phyloP scores from a whole-genome alignment of 2,113 vertebrate species.

The Laticauda laticaudata region DNA sequence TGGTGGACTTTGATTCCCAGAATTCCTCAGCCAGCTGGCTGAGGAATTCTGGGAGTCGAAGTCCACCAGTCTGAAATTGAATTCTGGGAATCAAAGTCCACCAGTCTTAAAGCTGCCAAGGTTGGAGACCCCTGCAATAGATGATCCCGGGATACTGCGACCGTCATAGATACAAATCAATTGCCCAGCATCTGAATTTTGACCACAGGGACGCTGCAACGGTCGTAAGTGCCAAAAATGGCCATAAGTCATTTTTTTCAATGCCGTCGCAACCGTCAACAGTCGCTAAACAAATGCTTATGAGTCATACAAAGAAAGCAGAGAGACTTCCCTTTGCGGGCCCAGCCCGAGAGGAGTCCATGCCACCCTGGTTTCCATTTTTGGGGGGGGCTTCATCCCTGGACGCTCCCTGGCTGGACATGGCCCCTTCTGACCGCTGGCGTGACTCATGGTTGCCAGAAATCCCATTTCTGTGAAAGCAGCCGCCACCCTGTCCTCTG shows the following conservation, averaged over 20 bases:
- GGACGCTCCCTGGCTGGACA: neutral
- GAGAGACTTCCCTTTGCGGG: accelerated
- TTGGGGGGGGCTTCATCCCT: neutral
- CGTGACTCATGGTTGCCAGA: neutral
- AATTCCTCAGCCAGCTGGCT: too few relatives aligned
- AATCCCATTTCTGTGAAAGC: neutral
- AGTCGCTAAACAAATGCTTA: neutral
- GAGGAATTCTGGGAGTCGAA: too few relatives aligned
- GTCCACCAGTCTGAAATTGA: too few relatives aligned
- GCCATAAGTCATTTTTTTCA: neutral
- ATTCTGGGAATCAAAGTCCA: too few relatives aligned
- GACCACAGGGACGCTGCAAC: neutral
- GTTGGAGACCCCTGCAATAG: too few relatives aligned
- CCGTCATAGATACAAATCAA: too few relatives aligned
- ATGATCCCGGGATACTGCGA: neutral
- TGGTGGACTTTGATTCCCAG: too few relatives aligned
- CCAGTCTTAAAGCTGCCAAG: too few relatives aligned
- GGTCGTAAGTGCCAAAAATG: neutral
- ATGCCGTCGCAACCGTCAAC: neutral
- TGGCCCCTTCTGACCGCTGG: neutral
- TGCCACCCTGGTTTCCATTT: neutral
- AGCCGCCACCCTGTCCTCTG: neutral
- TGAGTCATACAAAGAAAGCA: neutral
- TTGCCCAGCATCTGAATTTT: neutral
- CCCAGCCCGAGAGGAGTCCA: neutral